Evolutionary conservation across 92 coral and sea anemone genomes (phyloP), one percentile per base, ranked within the genome.

Genomic region (Parazoanthus darwini): DNA sequence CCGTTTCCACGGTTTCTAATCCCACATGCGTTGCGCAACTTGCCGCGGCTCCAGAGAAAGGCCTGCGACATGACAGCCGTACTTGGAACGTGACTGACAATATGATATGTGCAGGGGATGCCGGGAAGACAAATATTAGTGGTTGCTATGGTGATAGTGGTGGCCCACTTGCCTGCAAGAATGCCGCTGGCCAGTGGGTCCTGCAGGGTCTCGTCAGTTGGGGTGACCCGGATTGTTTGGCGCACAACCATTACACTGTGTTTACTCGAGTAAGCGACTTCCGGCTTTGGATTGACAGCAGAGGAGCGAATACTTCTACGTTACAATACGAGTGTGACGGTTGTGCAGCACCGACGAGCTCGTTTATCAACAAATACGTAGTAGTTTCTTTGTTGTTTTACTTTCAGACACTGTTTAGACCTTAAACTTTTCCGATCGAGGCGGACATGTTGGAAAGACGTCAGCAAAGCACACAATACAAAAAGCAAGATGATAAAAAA

Each of bases 131-230:
- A 16, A 78, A 48, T 35, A 79, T 3, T 18, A 89, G 93, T 23
- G 92, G 82, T 33, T 91, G 93, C 84, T 91, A 88, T 85, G 93
- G 93, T 71, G 93, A 91, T 78, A 91, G 93, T 80, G 93, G 93
- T 50, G 93, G 93, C 16, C 93, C 93, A 36, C 86, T 91, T 56
- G 93, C 90, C 36, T 91, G 93, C 66, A 76, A 85, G 82, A 79
- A 91, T 68, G 26, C 84, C 80, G 59, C 86, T 63, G 93, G 81
- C 51, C 89, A 58, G 65, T 91, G 89, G 89, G 84, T 89, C 48
- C 89, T 88, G 92, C 89, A 91, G 70, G 93, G 93, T n/a, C 78
- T 91, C n/a, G 92, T 91, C 37, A 91, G 93, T 58, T 91, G 93
- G 93, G 93, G 92, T 6, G 89, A 89, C 8, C 80, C 86, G 5